These are phyloP conservation scores for Ceratina calcarata DNA, from an alignment of 1,140 invertebrate genomes.

Conservation along the genomic window DNA sequence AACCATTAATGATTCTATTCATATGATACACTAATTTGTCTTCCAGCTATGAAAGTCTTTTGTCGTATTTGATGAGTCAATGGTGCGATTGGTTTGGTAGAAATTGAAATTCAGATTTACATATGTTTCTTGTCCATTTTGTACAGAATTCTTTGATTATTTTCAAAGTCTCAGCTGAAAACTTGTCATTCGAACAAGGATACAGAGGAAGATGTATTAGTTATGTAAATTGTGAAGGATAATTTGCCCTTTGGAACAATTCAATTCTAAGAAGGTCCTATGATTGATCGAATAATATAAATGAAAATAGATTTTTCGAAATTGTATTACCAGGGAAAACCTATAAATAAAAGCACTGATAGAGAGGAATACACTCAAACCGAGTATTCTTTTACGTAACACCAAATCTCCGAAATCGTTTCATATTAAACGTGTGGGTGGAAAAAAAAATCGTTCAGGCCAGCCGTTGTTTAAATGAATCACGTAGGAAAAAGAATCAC, in stretches of 20 bases:
- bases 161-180: neutral
- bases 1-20: neutral
- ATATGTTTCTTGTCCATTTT: neutral
- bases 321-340: neutral
- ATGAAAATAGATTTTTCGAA: conserved; percentile 10
- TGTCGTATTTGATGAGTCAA: neutral
- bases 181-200: neutral
- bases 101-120: neutral
- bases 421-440: neutral
- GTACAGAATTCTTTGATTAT: no score
- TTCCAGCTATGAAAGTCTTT: neutral
- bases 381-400: neutral
- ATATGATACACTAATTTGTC: neutral
- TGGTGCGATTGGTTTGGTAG: neutral
- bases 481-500: conserved; percentile 8
- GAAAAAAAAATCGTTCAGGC: neutral
- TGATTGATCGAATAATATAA: neutral
- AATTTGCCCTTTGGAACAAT: neutral
- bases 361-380: neutral
- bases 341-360: neutral
- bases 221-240: conserved; percentile 25
- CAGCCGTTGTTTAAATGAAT: conserved; percentile 4
- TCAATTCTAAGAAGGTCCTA: neutral
- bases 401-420: neutral
- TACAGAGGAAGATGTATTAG: conserved; percentile 15